A percentile compares a stretch with the other conserved stretches of the same genome.
phyloP scores from a whole-genome alignment of 2,888 invertebrate genomes.

The Mesoligia furuncula region DNA sequence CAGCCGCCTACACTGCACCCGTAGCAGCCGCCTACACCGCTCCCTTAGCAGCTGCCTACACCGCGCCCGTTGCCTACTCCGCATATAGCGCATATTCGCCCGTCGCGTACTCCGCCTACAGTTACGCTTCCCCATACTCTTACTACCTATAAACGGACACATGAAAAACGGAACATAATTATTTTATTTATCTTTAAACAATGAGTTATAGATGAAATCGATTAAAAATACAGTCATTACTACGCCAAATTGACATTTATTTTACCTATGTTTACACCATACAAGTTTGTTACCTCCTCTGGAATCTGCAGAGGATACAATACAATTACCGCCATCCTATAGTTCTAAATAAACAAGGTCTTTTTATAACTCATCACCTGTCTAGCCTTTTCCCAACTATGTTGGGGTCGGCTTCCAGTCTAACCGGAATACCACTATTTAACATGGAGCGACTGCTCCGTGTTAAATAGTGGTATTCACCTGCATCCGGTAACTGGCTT shows the following conservation, averaged over 20 bases:
- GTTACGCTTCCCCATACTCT: conserved; percentile 78
- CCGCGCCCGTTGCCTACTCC: conserved; percentile 82
- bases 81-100: conserved; percentile 77
- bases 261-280: background rate
- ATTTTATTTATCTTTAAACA: conserved; percentile 55
- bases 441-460: too few relatives aligned
- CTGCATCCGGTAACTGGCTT: too few relatives aligned
- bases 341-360: background rate
- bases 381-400: too few relatives aligned
- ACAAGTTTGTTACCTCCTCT: background rate
- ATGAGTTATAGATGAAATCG: conserved; percentile 59
- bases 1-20: conserved; percentile 78
- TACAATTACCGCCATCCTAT: background rate
- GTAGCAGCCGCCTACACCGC: conserved; percentile 77
- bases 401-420: too few relatives aligned
- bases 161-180: conserved; percentile 13
- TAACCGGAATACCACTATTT: too few relatives aligned
- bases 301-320: background rate
- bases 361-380: background rate
- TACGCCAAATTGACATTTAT: conserved; percentile 37
- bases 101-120: conserved; percentile 77
- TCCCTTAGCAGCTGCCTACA: conserved; percentile 75
- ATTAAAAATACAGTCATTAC: conserved; percentile 59
- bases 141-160: conserved; percentile 69
- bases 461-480: too few relatives aligned